Percentiles rank a stretch among this genome's conserved stretches.
phyloP scores from a whole-genome alignment of 1,140 invertebrate species.

The Bombus impatiens region DNA sequence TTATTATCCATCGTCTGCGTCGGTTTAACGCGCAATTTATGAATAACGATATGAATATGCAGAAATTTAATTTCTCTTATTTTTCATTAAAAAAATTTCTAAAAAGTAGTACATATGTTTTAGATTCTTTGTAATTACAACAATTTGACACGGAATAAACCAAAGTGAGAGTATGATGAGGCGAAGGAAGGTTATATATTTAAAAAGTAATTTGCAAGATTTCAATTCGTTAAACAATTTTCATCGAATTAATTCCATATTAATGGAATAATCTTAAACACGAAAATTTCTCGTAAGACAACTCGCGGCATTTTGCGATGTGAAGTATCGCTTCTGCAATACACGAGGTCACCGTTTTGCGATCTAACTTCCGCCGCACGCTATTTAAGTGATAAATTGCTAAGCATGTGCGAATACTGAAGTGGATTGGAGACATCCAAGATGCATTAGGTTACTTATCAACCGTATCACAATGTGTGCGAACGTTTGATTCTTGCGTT shows the following conservation, averaged over 20 bases:
- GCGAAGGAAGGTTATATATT: no score
- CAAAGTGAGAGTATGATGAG: rapidly evolving
- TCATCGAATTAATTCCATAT: not conserved
- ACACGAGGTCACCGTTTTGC: not conserved
- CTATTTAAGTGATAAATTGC: not conserved
- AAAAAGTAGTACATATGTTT: no score
- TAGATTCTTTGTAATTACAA: no score
- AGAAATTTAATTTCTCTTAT: no score
- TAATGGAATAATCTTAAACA: not conserved
- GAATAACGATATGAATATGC: no score
- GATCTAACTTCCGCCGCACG: not conserved
- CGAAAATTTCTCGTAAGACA: not conserved
- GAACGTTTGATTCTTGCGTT: not conserved
- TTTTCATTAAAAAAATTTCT: no score
- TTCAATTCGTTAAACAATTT: no score
- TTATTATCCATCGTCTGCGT: no score
- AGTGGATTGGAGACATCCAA: not conserved
- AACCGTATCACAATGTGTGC: not conserved
- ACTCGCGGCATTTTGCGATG: not conserved
- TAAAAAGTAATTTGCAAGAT: no score
- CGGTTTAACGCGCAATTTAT: no score
- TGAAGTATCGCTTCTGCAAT: not conserved
- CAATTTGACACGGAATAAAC: no score
- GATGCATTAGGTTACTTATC: not conserved
- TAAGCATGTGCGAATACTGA: not conserved